A percentile compares a stretch with the other conserved stretches of the same genome.
These are phyloP conservation scores for Platanista minor DNA, from an alignment of 2,113 vertebrate genomes.

Conservation along the genomic window DNA sequence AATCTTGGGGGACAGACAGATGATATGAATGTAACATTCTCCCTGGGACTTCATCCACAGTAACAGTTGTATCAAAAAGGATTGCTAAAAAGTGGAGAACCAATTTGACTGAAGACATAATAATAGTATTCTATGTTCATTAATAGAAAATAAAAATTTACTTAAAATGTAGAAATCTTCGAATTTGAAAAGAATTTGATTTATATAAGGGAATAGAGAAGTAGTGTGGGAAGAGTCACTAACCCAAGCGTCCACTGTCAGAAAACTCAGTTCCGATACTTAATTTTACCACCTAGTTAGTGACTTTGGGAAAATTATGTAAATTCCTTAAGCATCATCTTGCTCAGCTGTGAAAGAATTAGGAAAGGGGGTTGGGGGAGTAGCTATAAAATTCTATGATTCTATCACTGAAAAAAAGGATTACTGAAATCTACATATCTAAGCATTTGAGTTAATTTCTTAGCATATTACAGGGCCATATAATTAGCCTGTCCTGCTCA, in stretches of 20 bases:
- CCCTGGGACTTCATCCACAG: background rate
- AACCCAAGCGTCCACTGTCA: background rate
- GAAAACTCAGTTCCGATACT: background rate
- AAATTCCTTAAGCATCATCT: background rate
- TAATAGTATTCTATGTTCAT: background rate
- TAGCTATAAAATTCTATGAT: background rate
- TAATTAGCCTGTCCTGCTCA: background rate
- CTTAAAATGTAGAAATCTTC: background rate
- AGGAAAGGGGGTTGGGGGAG: fast-evolving
- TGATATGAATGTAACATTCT: background rate
- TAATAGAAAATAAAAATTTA: slow-evolving; percentile 2
- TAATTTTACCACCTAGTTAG: background rate
- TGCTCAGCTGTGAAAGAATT: background rate
- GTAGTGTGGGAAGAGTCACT: background rate
- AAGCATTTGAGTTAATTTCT: background rate
- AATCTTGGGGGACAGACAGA: background rate
- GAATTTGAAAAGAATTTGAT: background rate
- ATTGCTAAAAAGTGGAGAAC: background rate
- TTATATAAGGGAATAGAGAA: background rate
- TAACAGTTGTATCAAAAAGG: background rate
- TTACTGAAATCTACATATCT: background rate
- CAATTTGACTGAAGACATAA: background rate
- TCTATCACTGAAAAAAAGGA: background rate
- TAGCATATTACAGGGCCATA: background rate
- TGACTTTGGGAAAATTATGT: background rate